Base-by-base conservation (phyloP, 2,113 vertebrate species). In the Neotoma lepida region DNA sequence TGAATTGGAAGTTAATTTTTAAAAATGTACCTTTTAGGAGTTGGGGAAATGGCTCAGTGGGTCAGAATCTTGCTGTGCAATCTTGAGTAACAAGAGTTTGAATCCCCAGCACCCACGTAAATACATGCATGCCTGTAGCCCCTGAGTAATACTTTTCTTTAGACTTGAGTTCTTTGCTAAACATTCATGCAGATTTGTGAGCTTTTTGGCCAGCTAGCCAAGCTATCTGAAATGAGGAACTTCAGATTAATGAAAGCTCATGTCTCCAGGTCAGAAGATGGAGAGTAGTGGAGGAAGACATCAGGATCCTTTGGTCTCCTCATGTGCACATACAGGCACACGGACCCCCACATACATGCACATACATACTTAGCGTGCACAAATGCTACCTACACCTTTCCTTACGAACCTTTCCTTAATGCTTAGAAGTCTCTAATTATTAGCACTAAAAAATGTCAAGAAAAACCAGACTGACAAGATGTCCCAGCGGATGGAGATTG, bases 361-460 rank as follows among this genome's bases (percentile, higher is more conserved):
- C n/a, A 39, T 26, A 44, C 9, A 73, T 73, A 24, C 64, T 66
- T 73, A 68, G 33, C 49, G 10, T 35, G 20, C 22, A 81, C 35
- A n/a, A n/a, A n/a, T n/a, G n/a, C n/a, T n/a, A n/a, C n/a, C n/a
- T n/a, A n/a, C n/a, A n/a, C n/a, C n/a, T n/a, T n/a, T n/a, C n/a
- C n/a, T n/a, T n/a, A n/a, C n/a, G n/a, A n/a, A 5, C 22, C 30
- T 70, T 81, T 94, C 51, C n/a, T 91, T 80, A 78, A 87, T 74
- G 70, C 22, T 84, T 92, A 89, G 35, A 76, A 77, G 33, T 51
- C 90, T 78, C 76, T 78, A 51, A 33, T 51, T 51, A 54, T 54
- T 92, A 66, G 33, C 46, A 84, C 54, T 94, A 76, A 81, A 93
- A 84, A 14, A 95, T 94, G n/a, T 77, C 44, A 91, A 89, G 64